phyloP scores from a whole-genome alignment of 2,797 vertebrate genomes.

The Sebastes matsubarae region DNA sequence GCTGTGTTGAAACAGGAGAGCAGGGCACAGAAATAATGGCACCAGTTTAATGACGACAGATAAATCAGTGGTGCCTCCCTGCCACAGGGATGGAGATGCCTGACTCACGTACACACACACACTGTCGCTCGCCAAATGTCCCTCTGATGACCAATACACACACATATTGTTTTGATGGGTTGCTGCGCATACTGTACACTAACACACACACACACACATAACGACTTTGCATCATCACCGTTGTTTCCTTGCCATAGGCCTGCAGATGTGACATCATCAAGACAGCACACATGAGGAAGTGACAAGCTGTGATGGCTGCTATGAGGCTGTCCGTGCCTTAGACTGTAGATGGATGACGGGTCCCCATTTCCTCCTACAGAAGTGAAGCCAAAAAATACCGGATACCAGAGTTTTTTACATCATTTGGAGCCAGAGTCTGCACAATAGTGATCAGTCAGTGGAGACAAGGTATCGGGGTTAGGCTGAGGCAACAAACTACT shows the following conservation, averaged over 20 bases:
- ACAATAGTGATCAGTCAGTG: accelerated
- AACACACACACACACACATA: constrained; percentile 4
- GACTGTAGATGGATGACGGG: no score
- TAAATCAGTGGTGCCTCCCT: constrained; percentile 94
- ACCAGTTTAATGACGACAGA: constrained; percentile 93
- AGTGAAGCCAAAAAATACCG: no score
- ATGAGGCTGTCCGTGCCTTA: neutral
- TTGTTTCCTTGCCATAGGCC: constrained; percentile 1
- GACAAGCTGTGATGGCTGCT: neutral
- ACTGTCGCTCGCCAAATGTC: constrained; percentile 25
- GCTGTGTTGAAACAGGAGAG: constrained; percentile 83
- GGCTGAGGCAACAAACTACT: no score
- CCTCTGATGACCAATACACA: constrained; percentile 51
- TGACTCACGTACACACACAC: neutral
- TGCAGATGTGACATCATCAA: constrained; percentile 19
- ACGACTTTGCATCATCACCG: constrained; percentile 4
- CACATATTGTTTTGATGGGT: constrained; percentile 16
- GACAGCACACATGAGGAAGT: neutral
- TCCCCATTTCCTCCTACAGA: no score
- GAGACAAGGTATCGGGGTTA: accelerated
- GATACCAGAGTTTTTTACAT: accelerated
- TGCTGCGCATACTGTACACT: neutral
- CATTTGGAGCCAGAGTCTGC: no score
- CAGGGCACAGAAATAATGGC: constrained; percentile 88
- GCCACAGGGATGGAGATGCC: constrained; percentile 91